phyloP scores from a whole-genome alignment of 2,888 invertebrate species.

The Lacanobia oleracea region DNA sequence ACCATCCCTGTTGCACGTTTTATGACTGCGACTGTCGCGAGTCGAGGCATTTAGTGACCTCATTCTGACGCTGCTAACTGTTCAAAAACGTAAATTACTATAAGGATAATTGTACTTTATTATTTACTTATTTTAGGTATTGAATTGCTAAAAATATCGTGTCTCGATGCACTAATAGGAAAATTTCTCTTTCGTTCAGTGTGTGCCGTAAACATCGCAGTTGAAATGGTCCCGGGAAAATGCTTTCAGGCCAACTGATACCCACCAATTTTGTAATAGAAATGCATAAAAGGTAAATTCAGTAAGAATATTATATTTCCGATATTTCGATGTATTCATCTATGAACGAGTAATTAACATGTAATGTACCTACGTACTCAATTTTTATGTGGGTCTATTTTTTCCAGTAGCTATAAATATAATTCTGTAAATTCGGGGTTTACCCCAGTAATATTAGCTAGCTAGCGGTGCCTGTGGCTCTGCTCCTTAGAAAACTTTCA shows the following conservation, averaged over 20 bases:
- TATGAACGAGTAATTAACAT: conserved; percentile 21
- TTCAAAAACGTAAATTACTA: conserved; percentile 14
- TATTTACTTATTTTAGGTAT: conserved; percentile 3
- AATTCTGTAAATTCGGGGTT: neutral
- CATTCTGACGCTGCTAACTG: conserved; percentile 5
- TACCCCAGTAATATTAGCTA: neutral
- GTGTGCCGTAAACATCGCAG: conserved; percentile 82
- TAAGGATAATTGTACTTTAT: neutral
- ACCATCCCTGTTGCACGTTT: conserved; percentile 2
- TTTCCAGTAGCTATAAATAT: conserved; percentile 1
- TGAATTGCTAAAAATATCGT: conserved; percentile 22
- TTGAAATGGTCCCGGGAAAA: conserved; percentile 48
- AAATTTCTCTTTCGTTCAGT: conserved; percentile 84
- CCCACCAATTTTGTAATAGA: conserved; percentile 56
- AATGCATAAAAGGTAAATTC: conserved; percentile 52
- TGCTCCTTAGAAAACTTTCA: conserved; percentile 1
- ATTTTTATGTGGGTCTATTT: conserved; percentile 9
- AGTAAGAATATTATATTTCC: conserved; percentile 23
- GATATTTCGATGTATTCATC: conserved; percentile 7
- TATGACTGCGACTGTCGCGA: neutral
- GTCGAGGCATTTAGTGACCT: neutral
- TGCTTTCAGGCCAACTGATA: conserved; percentile 37
- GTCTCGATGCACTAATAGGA: conserved; percentile 69
- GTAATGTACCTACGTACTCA: conserved; percentile 2
- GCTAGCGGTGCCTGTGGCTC: conserved; percentile 7